A percentile compares a stretch with the other conserved stretches of the same genome.
phyloP scores from a whole-genome alignment of 2,888 invertebrate genomes.

The Branchipolynoe longqiensis region DNA sequence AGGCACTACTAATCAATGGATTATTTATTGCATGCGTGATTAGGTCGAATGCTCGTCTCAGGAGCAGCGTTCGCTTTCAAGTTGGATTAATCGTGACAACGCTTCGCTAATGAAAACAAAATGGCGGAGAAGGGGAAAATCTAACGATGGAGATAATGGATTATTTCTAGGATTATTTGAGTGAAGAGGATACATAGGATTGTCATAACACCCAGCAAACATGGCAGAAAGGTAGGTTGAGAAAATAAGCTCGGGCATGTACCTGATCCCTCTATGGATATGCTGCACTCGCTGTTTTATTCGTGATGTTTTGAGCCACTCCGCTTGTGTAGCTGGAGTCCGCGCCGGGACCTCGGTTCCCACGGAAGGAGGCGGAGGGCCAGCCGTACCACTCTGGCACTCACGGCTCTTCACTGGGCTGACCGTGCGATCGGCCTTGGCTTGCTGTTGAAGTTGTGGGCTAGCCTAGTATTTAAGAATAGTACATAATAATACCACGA shows the following conservation, averaged over 20 bases:
- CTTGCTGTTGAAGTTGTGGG: no score
- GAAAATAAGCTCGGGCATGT: neutral
- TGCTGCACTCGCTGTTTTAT: neutral
- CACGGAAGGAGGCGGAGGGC: no score
- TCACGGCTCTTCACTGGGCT: no score
- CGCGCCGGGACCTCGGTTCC: conserved; percentile 15
- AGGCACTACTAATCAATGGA: conserved; percentile 15
- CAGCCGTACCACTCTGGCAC: no score
- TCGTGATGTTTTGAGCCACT: conserved; percentile 5
- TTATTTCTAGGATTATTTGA: conserved; percentile 50
- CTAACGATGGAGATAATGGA: conserved; percentile 50
- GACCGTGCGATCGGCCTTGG: no score
- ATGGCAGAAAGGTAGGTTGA: conserved; percentile 59
- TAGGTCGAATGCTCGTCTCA: neutral
- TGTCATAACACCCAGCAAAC: conserved; percentile 37
- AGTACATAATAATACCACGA: no score
- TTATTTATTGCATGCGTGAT: conserved; percentile 38
- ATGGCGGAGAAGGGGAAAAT: conserved; percentile 62
- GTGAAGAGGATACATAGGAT: conserved; percentile 44
- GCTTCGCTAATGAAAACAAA: conserved; percentile 62
- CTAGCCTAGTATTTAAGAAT: no score
- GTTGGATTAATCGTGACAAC: conserved; percentile 62
- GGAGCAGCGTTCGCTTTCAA: neutral
- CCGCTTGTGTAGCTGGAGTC: neutral
- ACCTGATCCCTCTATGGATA: neutral